Conservation (phyloP, 2,113 vertebrate genomes). For the Heptranchias perlo region DNA sequence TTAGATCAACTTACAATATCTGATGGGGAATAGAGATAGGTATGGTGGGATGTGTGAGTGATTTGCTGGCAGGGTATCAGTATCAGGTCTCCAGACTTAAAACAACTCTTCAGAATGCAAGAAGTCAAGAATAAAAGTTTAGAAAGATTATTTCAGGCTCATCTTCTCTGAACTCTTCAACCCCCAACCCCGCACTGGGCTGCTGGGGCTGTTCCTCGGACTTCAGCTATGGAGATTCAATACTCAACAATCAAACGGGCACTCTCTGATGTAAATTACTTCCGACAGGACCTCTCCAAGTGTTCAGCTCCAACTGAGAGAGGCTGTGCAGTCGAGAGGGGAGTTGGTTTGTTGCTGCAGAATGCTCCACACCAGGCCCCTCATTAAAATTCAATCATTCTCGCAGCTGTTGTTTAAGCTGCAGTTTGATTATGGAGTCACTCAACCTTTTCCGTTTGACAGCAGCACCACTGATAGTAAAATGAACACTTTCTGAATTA, state of each 20-base stretch:
- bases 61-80: not conserved
- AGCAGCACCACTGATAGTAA: not conserved
- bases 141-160: not conserved
- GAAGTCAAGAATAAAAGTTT: not conserved
- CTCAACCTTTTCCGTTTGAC: slow-evolving; percentile 22
- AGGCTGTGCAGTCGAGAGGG: not conserved
- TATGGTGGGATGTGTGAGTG: not conserved
- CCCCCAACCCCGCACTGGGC: not conserved
- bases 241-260: not conserved
- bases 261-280: slow-evolving; percentile 23
- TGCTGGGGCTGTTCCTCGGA: not conserved
- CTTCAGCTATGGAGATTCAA: not conserved
- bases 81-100: not conserved
- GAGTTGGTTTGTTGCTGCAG: not conserved
- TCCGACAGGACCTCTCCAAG: not conserved
- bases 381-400: slow-evolving; percentile 25
- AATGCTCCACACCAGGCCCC: slow-evolving; percentile 14
- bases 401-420: slow-evolving; percentile 30
- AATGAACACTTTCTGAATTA: not conserved
- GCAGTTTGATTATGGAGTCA: slow-evolving; percentile 32
- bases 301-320: not conserved
- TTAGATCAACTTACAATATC: not conserved
- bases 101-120: not conserved
- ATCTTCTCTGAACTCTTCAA: not conserved
- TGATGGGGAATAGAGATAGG: not conserved